phyloP scores from a whole-genome alignment of 2,797 vertebrate genomes.

The Peromyscus aztecus region DNA sequence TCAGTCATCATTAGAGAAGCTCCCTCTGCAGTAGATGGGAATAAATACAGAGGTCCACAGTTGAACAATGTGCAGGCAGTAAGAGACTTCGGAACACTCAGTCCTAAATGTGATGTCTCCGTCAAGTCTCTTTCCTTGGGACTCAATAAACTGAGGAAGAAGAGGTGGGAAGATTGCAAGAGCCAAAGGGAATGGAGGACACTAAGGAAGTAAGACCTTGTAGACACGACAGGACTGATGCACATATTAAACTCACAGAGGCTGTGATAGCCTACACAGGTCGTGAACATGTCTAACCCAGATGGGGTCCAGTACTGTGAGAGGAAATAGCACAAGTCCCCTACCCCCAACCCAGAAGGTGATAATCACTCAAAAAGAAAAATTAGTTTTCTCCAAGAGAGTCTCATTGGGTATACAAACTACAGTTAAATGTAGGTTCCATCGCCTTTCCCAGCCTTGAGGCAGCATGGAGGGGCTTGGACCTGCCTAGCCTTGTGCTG shows the following conservation, averaged over 20 bases:
- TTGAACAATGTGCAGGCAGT: background rate
- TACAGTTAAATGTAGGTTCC: background rate
- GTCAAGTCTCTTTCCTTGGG: background rate
- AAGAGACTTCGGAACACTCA: background rate
- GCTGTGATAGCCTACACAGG: background rate
- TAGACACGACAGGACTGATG: background rate
- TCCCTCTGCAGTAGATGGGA: background rate
- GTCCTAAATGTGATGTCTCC: background rate
- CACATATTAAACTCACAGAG: background rate
- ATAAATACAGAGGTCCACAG: background rate
- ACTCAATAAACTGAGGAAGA: background rate
- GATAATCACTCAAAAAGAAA: background rate
- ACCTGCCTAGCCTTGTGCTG: no score
- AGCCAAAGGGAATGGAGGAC: no score
- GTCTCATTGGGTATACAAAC: background rate
- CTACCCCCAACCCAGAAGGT: background rate
- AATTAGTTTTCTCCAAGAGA: background rate
- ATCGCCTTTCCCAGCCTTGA: no score
- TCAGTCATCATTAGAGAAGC: background rate
- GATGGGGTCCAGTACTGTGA: background rate
- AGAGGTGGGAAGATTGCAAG: background rate
- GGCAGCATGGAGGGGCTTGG: no score
- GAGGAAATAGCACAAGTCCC: no score
- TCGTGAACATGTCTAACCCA: background rate
- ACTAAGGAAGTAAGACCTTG: background rate